Evolutionary conservation across 2,113 vertebrate species (phyloP), one percentile per base, ranked within the genome.

Genomic region (Albula goreensis): DNA sequence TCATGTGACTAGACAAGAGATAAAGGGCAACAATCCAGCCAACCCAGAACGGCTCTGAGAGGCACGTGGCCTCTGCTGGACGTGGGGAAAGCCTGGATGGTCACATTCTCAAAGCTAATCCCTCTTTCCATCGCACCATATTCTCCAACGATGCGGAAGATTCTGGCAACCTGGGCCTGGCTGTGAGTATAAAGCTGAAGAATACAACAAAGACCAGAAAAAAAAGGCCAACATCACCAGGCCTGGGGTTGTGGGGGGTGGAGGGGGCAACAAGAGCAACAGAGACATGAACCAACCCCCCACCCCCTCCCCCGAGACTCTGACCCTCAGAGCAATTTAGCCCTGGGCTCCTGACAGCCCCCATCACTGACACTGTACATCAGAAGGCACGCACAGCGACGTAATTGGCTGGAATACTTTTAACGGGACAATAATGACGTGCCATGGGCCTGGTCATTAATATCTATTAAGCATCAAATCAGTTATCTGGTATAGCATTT

Each of bases 381-480:
- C 70, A 74, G 70, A n/a, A 31, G 63, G n/a, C 2, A 31, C 70
- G 9, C 70, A 74, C 22, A 74, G 70, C 12, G n/a, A 4, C n/a
- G 70, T 74, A 74, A 83, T 83, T 57, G 78, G 53, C 17, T 41
- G 77, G 84, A 52, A 60, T 12, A 84, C 48, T 41, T 22, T 15
- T 81, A 81, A 81, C 7, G 56, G 51, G n/a, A 56, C 80, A 2
- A 15, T 80, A 80, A 80, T 56, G 80, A 25, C 8, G 17, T 11
- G 80, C n/a, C 50, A 25, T 8, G 22, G 17, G 8, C 25, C 77
- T 17, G 15, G 25, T n/a, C 84, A 85, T 85, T 80, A 85, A 85
- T 80, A 80, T 85, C 77, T 74, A n/a, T 80, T 80, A 50, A n/a
- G 52, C 13, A 60, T 85, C 52, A 85, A 85, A 80, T 25, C 74